A percentile compares a stretch with the other conserved stretches of the same genome.
Conservation (phyloP, 1,140 invertebrate species). For the Megathymus violae region DNA sequence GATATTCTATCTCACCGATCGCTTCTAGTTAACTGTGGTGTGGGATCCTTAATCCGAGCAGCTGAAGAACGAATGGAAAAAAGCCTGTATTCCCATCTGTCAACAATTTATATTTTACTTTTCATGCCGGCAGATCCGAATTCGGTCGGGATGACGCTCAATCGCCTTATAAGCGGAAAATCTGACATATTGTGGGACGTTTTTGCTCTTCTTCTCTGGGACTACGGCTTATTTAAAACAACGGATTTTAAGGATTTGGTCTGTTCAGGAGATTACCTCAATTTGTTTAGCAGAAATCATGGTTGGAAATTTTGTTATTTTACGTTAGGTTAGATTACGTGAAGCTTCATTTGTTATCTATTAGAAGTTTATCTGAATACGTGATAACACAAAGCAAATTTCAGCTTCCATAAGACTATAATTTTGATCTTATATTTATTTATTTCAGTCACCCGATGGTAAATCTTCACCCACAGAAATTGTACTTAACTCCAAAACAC, state of each 20-base stretch:
- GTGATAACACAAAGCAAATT: no score
- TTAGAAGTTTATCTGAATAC: no score
- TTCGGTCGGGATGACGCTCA: constrained; percentile 21
- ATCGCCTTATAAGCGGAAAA: constrained; percentile 30
- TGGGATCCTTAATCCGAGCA: constrained; percentile 1
- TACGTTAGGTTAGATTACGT: no score
- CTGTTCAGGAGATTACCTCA: constrained; percentile 13
- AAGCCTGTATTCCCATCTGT: constrained; percentile 16
- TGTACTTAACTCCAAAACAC: no score
- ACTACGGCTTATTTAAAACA: constrained; percentile 32
- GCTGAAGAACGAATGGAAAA: constrained; percentile 8
- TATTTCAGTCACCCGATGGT: no score
- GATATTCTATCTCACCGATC: not conserved
- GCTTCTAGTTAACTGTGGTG: not conserved
- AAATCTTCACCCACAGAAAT: no score
- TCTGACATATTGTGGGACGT: constrained; percentile 28
- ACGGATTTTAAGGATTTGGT: constrained; percentile 28
- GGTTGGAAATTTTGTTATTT: constrained; percentile 9
- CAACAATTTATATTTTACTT: constrained; percentile 29
- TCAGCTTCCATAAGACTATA: no score
- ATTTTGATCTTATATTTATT: no score
- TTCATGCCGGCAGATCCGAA: constrained; percentile 8
- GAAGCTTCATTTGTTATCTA: no score
- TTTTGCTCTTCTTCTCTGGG: constrained; percentile 20
- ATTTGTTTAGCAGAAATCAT: constrained; percentile 4